Evolutionary conservation across 2,797 vertebrate genomes (phyloP).

Genomic region (Falco rusticolus): DNA sequence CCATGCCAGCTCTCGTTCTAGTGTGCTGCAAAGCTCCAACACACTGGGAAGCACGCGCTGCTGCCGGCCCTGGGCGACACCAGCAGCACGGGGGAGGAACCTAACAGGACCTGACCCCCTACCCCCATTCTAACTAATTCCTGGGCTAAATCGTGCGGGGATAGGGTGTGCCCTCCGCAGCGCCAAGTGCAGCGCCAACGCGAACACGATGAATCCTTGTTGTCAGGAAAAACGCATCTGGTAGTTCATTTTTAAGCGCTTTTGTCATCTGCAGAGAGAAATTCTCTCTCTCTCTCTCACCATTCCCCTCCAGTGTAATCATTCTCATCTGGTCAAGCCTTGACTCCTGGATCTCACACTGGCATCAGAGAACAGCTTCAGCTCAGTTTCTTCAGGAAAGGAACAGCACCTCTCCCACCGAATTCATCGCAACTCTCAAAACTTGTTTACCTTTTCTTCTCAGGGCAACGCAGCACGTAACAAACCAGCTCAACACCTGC

Average conservation of each 20-base stretch:
- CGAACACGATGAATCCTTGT: rapidly evolving
- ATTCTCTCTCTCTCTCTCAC: background rate
- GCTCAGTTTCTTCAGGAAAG: background rate
- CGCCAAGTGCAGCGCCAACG: background rate
- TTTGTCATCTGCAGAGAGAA: background rate
- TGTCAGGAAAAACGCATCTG: background rate
- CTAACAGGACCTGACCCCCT: background rate
- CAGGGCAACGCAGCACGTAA: background rate
- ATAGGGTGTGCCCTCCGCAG: background rate
- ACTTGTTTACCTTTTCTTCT: background rate
- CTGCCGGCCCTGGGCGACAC: background rate
- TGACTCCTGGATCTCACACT: rapidly evolving
- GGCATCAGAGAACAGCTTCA: background rate
- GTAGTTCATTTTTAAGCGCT: background rate
- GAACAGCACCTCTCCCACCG: background rate
- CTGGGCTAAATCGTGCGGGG: background rate
- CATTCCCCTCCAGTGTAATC: background rate
- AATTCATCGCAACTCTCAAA: background rate
- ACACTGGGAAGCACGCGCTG: rapidly evolving
- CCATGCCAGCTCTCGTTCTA: background rate
- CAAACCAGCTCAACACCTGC: background rate
- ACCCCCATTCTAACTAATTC: background rate
- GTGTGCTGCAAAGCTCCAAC: rapidly evolving
- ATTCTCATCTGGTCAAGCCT: background rate
- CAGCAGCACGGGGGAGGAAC: background rate